Evolutionary conservation across 2,113 vertebrate genomes (phyloP).

Genomic region (Dunckerocampus dactyliophorus): DNA sequence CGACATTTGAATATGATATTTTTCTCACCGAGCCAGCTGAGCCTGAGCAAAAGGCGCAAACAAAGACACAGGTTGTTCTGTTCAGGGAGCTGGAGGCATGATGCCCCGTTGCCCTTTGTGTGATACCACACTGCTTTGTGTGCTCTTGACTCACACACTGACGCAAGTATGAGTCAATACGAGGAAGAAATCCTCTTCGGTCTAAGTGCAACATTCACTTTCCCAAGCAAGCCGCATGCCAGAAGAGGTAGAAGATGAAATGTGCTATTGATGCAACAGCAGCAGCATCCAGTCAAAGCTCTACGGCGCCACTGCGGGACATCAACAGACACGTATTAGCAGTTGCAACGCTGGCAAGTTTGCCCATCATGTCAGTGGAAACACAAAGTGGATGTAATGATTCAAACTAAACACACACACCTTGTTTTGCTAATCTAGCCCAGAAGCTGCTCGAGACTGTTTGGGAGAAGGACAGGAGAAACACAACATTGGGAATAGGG

Average conservation of each 20-base stretch:
- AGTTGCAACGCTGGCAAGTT: neutral
- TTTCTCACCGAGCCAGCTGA: too few species aligned
- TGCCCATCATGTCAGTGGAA: neutral
- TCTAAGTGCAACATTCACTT: constrained; percentile 5
- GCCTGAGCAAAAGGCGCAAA: too few species aligned
- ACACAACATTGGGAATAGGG: too few species aligned
- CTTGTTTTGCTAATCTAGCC: neutral
- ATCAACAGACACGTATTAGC: neutral
- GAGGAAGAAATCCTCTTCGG: constrained; percentile 16
- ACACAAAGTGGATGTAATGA: neutral
- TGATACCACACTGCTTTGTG: constrained; percentile 19
- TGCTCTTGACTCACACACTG: constrained; percentile 27
- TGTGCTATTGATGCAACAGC: constrained; percentile 21
- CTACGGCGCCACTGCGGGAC: neutral
- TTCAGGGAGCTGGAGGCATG: constrained; percentile 20
- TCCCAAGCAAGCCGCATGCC: neutral
- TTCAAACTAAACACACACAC: neutral
- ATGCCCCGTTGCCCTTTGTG: constrained; percentile 14
- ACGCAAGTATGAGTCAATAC: constrained; percentile 44
- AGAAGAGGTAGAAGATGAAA: constrained; percentile 12
- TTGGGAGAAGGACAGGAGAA: too few species aligned
- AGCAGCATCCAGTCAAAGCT: constrained; percentile 14
- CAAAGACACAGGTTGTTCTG: constrained; percentile 9
- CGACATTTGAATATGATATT: too few species aligned
- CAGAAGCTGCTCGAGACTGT: too few species aligned